Evolutionary conservation across 2,113 vertebrate species (phyloP).

Genomic region (Bettongia penicillata): DNA sequence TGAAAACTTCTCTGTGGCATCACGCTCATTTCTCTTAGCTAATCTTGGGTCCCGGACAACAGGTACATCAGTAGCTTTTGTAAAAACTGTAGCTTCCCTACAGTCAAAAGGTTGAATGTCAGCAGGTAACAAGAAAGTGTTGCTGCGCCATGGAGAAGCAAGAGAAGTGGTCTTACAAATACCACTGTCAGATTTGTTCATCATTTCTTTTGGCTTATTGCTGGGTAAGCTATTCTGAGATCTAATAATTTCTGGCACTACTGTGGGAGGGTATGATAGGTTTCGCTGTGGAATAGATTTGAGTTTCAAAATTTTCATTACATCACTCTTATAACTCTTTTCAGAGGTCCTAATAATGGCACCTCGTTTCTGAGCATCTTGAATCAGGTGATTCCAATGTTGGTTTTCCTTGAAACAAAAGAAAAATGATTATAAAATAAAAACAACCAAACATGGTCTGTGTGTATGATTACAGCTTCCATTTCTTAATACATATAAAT

Average conservation of each 20-base stretch:
- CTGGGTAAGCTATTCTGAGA: constrained; percentile 27
- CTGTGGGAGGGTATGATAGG: not conserved
- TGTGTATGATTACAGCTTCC: not conserved
- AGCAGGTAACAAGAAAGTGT: not conserved
- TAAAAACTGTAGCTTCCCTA: fast-evolving
- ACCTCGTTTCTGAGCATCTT: constrained; percentile 86
- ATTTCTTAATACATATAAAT: not conserved
- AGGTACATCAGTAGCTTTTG: not conserved
- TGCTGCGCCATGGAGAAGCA: constrained; percentile 8
- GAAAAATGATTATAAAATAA: constrained; percentile 21
- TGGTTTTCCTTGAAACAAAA: constrained; percentile 83
- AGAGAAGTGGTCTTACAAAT: not conserved
- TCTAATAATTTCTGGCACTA: not conserved
- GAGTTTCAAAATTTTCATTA: constrained; percentile 85
- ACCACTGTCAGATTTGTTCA: constrained; percentile 25
- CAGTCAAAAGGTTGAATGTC: not conserved
- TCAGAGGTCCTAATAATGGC: constrained; percentile 84
- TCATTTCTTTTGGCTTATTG: constrained; percentile 1
- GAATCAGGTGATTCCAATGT: constrained; percentile 89
- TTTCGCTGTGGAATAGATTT: constrained; percentile 50
- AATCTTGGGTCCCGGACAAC: constrained; percentile 83
- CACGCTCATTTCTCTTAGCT: constrained; percentile 64
- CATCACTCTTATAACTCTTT: constrained; percentile 81
- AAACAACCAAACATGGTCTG: constrained; percentile 19
- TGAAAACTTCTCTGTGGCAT: constrained; percentile 10